Conservation (phyloP, 1,140 invertebrate species). For the Brachystomella parvula region DNA sequence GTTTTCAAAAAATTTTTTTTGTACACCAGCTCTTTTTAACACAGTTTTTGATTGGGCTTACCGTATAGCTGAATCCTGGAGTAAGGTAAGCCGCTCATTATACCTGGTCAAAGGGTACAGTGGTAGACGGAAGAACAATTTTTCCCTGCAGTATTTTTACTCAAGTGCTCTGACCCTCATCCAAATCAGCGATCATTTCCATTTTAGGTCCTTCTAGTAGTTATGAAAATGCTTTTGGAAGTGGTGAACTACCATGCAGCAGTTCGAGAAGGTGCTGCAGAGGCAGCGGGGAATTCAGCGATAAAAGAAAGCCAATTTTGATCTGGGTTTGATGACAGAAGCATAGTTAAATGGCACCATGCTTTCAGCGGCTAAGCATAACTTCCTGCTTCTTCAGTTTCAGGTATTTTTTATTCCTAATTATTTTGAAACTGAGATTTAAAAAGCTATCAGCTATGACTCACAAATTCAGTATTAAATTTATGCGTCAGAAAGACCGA, state of each 20-base stretch:
- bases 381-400: neutral
- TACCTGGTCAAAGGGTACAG: too few relatives aligned
- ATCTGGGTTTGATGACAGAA: neutral
- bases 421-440: too few relatives aligned
- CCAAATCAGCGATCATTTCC: neutral
- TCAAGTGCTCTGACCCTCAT: neutral
- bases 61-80: too few relatives aligned
- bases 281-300: neutral
- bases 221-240: neutral
- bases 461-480: too few relatives aligned
- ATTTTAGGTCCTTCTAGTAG: neutral
- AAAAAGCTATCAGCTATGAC: too few relatives aligned
- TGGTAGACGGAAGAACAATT: too few relatives aligned
- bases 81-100: too few relatives aligned
- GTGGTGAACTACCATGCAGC: neutral
- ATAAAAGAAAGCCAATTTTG: neutral
- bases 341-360: neutral
- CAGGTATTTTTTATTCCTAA: neutral
- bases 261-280: neutral
- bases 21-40: too few relatives aligned
- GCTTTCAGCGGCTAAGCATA: neutral
- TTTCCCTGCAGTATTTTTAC: too few relatives aligned
- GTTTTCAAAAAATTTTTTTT: neutral
- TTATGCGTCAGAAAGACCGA: neutral
- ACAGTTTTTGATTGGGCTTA: too few relatives aligned